These are phyloP conservation scores for Thalassophryne amazonica DNA, from an alignment of 2,797 vertebrate species.

Conservation along the genomic window DNA sequence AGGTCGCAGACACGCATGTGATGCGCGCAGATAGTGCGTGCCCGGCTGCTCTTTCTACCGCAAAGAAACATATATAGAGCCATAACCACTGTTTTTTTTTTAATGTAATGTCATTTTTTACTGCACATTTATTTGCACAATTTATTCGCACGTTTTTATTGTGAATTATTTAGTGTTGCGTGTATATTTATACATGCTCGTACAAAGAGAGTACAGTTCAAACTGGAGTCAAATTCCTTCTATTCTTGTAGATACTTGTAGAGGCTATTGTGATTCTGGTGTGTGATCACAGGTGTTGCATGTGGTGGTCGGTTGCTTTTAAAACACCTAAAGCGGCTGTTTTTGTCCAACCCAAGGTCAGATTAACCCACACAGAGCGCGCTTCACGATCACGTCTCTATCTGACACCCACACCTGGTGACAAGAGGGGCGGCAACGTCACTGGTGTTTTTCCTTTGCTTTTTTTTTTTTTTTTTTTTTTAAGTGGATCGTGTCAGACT, in stretches of 20 bases:
- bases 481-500: conserved; percentile 63
- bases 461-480: conserved; percentile 49
- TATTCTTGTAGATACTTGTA: no score
- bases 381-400: conserved; percentile 18
- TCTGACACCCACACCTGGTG: conserved; percentile 41
- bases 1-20: conserved; percentile 39
- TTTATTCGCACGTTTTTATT: no score
- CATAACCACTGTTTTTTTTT: no score
- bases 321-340: conserved; percentile 18
- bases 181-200: no score
- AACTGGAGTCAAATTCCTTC: no score
- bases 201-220: no score
- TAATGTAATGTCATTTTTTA: no score
- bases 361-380: conserved; percentile 3
- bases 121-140: no score
- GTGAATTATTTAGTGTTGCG: no score
- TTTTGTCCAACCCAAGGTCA: conserved; percentile 53
- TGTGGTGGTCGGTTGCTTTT: not conserved
- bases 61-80: no score
- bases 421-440: conserved; percentile 33
- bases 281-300: not conserved
- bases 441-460: conserved; percentile 39
- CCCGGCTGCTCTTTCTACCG: no score
- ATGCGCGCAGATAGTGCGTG: conserved; percentile 26
- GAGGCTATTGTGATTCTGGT: no score